Base-by-base conservation (phyloP, 2,113 vertebrate genomes). In the Tylochromis polylepis region DNA sequence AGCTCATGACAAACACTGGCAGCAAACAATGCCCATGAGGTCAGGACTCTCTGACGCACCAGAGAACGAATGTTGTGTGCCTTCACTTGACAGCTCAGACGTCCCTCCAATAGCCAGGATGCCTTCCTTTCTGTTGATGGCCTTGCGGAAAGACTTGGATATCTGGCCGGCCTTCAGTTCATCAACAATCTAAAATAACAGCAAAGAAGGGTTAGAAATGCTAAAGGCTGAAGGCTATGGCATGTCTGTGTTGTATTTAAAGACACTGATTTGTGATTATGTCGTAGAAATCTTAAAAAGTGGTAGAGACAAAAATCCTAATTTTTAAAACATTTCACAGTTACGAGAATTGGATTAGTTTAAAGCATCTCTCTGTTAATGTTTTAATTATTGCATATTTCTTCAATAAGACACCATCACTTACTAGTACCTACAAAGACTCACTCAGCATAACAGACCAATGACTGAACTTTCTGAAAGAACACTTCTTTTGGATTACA, bases 91-190 rank as follows among this genome's bases (percentile, higher is more conserved):
- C 86, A 97, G 92, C 88, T 98, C 98, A 0, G 98, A 99, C 1
- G 97, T 99, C 15, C 98, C 98, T 5, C 98, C 98, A 0, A 99
- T 97, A 2, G 98, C 98, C 91, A 98, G 97, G 91, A 99, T 99
- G 2, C 98, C 98, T 85, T 99, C 98, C 94, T 99, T 99, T 82
- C 97, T 97, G 95, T 99, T 99, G 94, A 99, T 98, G 56, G 96
- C 98, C 91, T 97, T 98, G 36, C 98, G 95, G 95, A 99, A 99
- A 0, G 97, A 98, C 94, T 99, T 99, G 3, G 98, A 98, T 0
- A 99, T 96, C 81, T 98, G 96, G 1, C 97, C 97, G 94, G 97
- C 98, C 92, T 96, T 99, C 86, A 99, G 95, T 49, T 99, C 97
- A 89, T 98, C 97, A 90, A 99, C 97, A 89, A 99, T 97, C 98